phyloP scores from a whole-genome alignment of 2,113 vertebrate genomes.

The Chlamydotis undulata region DNA sequence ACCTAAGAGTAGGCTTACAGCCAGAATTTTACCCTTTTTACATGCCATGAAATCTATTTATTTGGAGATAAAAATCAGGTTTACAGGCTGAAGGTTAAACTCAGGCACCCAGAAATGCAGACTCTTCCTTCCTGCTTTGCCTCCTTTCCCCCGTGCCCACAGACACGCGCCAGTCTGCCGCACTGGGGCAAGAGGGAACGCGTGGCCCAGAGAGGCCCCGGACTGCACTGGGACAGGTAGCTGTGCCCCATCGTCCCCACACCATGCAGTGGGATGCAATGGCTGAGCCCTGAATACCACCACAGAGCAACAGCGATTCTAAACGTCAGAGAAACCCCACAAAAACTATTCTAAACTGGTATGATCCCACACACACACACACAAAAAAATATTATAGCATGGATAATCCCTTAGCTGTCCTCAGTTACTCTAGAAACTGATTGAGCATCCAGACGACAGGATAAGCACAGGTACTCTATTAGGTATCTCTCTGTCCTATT shows the following conservation, averaged over 20 bases:
- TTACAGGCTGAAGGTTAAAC: background rate
- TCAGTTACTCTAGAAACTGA: background rate
- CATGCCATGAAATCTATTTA: background rate
- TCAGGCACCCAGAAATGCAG: background rate
- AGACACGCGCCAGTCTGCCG: background rate
- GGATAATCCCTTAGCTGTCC: background rate
- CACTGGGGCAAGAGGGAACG: fast-evolving
- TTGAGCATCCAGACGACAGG: background rate
- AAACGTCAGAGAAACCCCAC: background rate
- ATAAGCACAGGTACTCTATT: background rate
- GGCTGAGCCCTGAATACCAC: fast-evolving
- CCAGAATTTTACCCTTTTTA: background rate
- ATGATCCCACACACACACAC: background rate
- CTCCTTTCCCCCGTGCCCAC: background rate
- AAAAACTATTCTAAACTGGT: background rate
- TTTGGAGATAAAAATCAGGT: background rate
- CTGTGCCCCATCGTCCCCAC: fast-evolving
- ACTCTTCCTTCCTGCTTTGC: background rate
- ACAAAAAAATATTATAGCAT: fast-evolving
- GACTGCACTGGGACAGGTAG: background rate
- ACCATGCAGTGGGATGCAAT: fast-evolving
- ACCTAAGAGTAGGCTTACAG: background rate
- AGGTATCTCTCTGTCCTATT: background rate
- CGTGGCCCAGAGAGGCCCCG: fast-evolving
- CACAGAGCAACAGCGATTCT: background rate